Conservation (phyloP, 1,140 invertebrate species). For the Dendroctonus ponderosae region DNA sequence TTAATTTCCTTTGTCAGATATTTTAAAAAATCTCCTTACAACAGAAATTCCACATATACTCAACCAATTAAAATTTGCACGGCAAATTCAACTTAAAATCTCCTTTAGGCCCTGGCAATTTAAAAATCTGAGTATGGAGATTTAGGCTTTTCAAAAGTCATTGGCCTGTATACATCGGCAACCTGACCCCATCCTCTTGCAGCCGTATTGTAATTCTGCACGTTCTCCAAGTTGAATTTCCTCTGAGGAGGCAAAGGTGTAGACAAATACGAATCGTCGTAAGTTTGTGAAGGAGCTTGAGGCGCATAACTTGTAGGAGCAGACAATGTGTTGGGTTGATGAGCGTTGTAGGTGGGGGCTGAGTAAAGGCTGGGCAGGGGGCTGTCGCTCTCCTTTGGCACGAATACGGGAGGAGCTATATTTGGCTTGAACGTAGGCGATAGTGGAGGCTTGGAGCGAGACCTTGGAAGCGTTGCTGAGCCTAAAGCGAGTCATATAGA, state of each 20-base stretch:
- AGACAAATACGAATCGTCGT: conserved; percentile 16
- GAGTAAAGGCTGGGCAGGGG: conserved; percentile 51
- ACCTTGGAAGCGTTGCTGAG: conserved; percentile 56
- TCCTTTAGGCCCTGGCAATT: neutral
- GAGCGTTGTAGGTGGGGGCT: conserved; percentile 47
- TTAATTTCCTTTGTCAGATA: neutral
- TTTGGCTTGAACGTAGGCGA: conserved; percentile 52
- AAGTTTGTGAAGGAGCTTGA: conserved; percentile 21
- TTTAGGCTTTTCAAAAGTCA: conserved; percentile 61
- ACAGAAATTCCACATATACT: neutral
- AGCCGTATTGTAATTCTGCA: conserved; percentile 74
- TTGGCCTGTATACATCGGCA: conserved; percentile 64
- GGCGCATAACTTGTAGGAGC: conserved; percentile 9
- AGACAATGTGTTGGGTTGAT: conserved; percentile 2
- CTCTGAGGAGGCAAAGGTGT: conserved; percentile 34
- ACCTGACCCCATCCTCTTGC: conserved; percentile 75
- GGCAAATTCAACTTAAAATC: neutral
- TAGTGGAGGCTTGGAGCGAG: conserved; percentile 55
- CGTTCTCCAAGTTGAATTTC: conserved; percentile 37
- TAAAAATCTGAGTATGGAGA: conserved; percentile 65
- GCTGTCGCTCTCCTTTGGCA: conserved; percentile 53
- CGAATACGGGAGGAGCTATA: conserved; percentile 45
- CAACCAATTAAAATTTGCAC: neutral
- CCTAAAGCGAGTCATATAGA: conserved; percentile 43
- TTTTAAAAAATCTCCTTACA: neutral